Base-by-base conservation (phyloP, 2,113 vertebrate genomes). In the Turnix velox region DNA sequence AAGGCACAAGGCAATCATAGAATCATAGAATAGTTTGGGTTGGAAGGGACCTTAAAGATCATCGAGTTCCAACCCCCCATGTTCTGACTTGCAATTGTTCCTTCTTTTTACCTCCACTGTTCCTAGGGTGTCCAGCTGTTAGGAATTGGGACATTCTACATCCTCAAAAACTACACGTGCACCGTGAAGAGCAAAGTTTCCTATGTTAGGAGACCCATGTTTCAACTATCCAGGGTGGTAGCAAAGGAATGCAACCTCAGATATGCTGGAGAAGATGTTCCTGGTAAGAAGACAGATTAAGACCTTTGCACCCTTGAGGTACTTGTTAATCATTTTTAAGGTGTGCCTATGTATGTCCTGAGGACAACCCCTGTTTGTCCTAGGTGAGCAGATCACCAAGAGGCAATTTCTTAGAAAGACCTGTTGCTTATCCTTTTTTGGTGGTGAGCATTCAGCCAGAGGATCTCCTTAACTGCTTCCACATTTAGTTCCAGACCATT, bases 241-340 rank as follows among this genome's bases (percentile, higher is more conserved):
- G 42, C 55, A 33, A n/a, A 63, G 30, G 62, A 75, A 57, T 51
- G n/a, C 14, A 37, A 43, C 6, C 49, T 63, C 55, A 81, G n/a
- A 14, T 23, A 14, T 1, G 0, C 55, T 33, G 19, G n/a, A 58
- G 43, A 58, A 31, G 35, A 16, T 13, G 4, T 57, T 75, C 69
- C 62, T 31, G 37, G 37, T 62, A 63, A 81, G 65, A n/a, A 63
- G 35, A 22, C 3, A 7, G 19, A 28, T 75, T 39, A 55, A 86
- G 62, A 49, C 12, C 19, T 69, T 49, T 51, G 27, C 31, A 22
- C 35, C 48, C 62, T 57, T 22, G 42, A 86, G 48, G 40, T 0
- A 0, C 5, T 10, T 10, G 40, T 23, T 48, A n/a, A 24, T 25
- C 1, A 1, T 35, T 49, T 15, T 18, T 59, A 37, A 62, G 31